These are phyloP conservation scores for Pheucticus melanocephalus DNA, from an alignment of 2,113 vertebrate species.

Conservation along the genomic window DNA sequence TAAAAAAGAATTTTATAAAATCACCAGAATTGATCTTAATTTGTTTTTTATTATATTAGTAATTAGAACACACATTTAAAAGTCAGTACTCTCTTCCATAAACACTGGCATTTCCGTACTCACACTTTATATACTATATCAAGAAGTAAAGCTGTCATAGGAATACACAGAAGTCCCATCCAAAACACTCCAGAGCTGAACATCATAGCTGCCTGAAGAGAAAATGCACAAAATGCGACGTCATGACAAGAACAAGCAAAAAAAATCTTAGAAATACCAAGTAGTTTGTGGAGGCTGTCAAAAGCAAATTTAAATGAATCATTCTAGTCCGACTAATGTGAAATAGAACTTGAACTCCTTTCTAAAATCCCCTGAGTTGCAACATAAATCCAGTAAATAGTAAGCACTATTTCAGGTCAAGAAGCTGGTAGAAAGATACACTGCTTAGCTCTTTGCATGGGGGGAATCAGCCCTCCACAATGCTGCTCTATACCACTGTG, in stretches of 20 bases:
- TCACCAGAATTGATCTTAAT: not conserved
- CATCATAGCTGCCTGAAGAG: slow-evolving; percentile 87
- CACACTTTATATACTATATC: slow-evolving; percentile 95
- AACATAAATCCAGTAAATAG: not conserved
- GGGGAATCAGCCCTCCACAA: not conserved
- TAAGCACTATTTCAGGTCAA: not conserved
- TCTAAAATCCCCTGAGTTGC: not conserved
- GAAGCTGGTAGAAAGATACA: not conserved
- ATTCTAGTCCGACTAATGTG: not conserved
- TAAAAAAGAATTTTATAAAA: not conserved
- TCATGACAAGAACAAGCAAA: not conserved
- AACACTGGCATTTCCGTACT: slow-evolving; percentile 65
- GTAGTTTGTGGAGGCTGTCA: not conserved
- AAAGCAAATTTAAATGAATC: not conserved
- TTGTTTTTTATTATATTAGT: not conserved
- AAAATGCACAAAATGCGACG: not conserved
- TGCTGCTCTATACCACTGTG: not conserved
- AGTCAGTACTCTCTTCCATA: not conserved
- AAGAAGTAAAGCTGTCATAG: slow-evolving; percentile 88
- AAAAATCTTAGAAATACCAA: not conserved
- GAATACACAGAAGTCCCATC: slow-evolving; percentile 94
- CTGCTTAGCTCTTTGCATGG: not conserved
- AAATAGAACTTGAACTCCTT: not conserved
- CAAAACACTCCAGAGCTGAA: slow-evolving; percentile 95
- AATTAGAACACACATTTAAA: not conserved